Evolutionary conservation across 2,888 invertebrate genomes (phyloP), one percentile per base, ranked within the genome.

Genomic region (Candidula unifasciata): DNA sequence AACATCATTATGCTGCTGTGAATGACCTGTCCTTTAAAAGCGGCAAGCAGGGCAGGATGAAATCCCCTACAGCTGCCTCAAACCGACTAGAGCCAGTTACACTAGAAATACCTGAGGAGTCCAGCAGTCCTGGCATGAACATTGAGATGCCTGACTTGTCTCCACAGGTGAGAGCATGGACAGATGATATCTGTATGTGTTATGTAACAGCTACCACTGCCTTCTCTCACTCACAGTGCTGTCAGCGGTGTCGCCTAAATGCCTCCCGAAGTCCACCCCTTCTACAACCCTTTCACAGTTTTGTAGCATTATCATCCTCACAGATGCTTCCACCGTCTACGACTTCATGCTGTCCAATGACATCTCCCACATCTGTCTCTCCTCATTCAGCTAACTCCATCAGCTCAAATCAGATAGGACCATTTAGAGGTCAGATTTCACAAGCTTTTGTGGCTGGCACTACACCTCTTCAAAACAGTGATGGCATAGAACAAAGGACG

Each of bases 261-360:
- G 66, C 27, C 24, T 77, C 30, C 54, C 33, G 52, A 10, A 77
- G 66, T 16, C 77, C 77, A 16, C 77, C 35, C 27, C 35, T 27
- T 71, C 71, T 80, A 71, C 54, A 71, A 71, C 71, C 80, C 35
- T 71, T 73, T 57, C 18, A 52, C n/a, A 18, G n/a, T 30, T 66
- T 37, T 24, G n/a, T 35, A 54, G 16, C 35, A 33, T n/a, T 64
- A 54, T 80, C 35, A 35, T 33, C 66, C 6, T 35, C 64, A 24
- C 90, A 90, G 84, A 86, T 90, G 33, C 87, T 90, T 57, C 90
- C 90, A 35, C 90, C 90, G 79, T 89, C 90, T 10, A 90, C 89
- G 24, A 89, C 89, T 78, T 89, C 90, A 13, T 89, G 89, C 66
- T 88, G 90, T 68, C 89, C 88, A 77, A 86, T 88, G 54, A 87